Evolutionary conservation across 2,797 vertebrate genomes (phyloP), one percentile per base, ranked within the genome.

Genomic region (Mus spretus): DNA sequence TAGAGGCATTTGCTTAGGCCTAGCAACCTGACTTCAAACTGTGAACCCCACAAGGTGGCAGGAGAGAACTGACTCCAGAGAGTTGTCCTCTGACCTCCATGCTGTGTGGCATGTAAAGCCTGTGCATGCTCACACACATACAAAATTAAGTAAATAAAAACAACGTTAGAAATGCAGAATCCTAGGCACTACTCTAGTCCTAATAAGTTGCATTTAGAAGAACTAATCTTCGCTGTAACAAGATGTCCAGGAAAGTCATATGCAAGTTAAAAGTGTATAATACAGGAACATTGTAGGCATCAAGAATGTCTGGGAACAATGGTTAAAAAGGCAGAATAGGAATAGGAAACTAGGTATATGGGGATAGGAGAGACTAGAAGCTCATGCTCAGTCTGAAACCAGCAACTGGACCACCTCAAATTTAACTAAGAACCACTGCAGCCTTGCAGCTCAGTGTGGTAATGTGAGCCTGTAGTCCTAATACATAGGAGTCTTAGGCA

Each of bases 321-420:
- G 53, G 70, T 96, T 91, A 87, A 94, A 72, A 77, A 95, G 78
- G 10, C 9, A 90, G 24, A 40, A 61, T 57, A 85, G 40, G 13
- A 92, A 90, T n/a, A 34, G 37, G 40, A 72, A 91, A 89, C 67
- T 70, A 70, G 67, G 67, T 17, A 20, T 34, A 70, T 19, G 17
- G 67, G 67, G 34, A 1, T 70, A 70, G 34, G 44, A 14, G 72
- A 81, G 63, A 78, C 19, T 85, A 19, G 78, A 91, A 47, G 88
- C 28, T 94, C 65, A 93, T 75, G 50, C 75, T 95, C 50, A 89
- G 74, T 90, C 79, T 53, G 44, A 63, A 96, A 80, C 31, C 55
- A 96, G 78, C 59, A 70, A 91, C 34, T 85, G 37, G 14, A 87
- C 7, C 24, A 91, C 55, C 24, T 79, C 24, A 47, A 78, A 92